Base-by-base conservation (phyloP, 1,140 invertebrate genomes). In the Aleiodes sp. region DNA sequence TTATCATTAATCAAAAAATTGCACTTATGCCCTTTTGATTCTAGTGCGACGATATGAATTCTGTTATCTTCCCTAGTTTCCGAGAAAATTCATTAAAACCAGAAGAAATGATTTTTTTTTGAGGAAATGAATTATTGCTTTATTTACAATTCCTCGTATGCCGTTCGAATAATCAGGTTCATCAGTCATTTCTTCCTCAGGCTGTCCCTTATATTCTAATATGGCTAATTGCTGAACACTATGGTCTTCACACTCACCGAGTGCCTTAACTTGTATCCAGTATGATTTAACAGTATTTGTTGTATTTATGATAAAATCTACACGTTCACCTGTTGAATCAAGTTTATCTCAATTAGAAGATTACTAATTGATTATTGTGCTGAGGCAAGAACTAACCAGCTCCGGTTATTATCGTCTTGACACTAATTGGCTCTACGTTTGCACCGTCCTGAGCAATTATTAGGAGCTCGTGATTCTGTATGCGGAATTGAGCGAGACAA, bases 371-470 rank as follows among this genome's bases (percentile, higher is more conserved):
- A 9, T 6, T 9, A 33, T 33, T 33, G 4, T 33, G 31, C 4
- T 6, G 31, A 33, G 9, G 0, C 9, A 33, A 33, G 9, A 37
- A 43, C 56, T 91, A 89, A 2, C 90, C 89, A 85, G 80, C 57
- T 80, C 82, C 68, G 16, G 65, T 71, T 21, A 76, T 35, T 9
- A 82, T 63, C 21, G 78, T 76, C 43, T 81, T 68, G 24, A 81
- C 76, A 1, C 6, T 0, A 29, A 69, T 24, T 1, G 85, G 91
- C 72, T 91, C 82, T 61, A 96, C 81, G 70, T 94, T 90, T 73
- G 88, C 90, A 35, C 94, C 94, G 83, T 97, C 95, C 8, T 90
- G 90, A 12, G 91, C 90, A 37, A 97, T 93, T 3, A 94, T 83
- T 0, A 86, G 89, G 37, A 96, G 76, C 0, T 88, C 90, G 78